Evolutionary conservation across 1,140 invertebrate genomes (phyloP).

Genomic region (Drosophila quadrilineata): DNA sequence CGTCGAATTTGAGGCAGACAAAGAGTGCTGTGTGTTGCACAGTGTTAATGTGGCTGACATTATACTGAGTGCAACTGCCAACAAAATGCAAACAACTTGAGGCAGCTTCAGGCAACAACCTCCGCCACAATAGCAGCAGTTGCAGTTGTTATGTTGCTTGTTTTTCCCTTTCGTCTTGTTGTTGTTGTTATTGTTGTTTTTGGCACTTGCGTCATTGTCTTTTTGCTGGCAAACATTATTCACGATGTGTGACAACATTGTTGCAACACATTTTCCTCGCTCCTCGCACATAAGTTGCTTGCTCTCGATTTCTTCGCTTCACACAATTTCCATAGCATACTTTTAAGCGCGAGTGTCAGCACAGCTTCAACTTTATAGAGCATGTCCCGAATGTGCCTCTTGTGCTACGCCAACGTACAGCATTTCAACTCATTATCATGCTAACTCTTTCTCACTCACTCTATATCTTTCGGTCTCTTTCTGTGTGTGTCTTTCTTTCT

Average conservation of each 20-base stretch:
- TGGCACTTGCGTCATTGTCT: conserved; percentile 37
- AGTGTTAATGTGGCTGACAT: conserved; percentile 31
- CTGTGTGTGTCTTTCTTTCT: no score
- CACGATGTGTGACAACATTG: conserved; percentile 17
- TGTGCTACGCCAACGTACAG: background rate
- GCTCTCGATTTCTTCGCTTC: background rate
- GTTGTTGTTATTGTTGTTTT: conserved; percentile 5
- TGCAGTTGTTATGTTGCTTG: background rate
- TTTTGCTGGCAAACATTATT: conserved; percentile 31
- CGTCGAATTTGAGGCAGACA: no score
- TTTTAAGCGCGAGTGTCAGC: conserved; percentile 22
- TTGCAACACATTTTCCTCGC: conserved; percentile 7
- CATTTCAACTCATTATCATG: no score
- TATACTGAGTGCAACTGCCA: conserved; percentile 29
- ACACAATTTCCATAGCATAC: conserved; percentile 35
- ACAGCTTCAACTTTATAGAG: conserved; percentile 4
- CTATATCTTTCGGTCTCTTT: background rate
- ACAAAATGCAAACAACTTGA: conserved; percentile 61
- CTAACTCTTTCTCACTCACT: background rate
- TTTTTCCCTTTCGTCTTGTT: conserved; percentile 11
- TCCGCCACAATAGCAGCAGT: background rate
- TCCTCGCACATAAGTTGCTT: background rate
- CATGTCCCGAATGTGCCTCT: conserved; percentile 35
- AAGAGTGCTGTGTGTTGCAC: background rate
- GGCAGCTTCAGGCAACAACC: conserved; percentile 44